Percentiles rank a stretch among this genome's conserved stretches.
Evolutionary conservation across 2,113 vertebrate genomes (phyloP).

Genomic region (Drymodes brunneopygia): DNA sequence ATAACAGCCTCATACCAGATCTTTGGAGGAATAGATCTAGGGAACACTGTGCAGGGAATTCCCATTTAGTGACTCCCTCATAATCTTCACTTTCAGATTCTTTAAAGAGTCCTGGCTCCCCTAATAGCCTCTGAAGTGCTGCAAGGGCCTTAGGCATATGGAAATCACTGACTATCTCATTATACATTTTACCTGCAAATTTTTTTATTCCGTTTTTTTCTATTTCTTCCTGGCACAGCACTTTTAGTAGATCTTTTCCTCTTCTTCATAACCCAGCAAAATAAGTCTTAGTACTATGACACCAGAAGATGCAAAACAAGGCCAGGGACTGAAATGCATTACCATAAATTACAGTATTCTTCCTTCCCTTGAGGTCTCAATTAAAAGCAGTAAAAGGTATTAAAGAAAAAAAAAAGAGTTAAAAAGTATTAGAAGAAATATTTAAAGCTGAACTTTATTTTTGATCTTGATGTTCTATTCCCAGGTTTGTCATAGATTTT

Average conservation of each 20-base stretch:
- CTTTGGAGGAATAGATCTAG: background rate
- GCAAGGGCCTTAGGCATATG: background rate
- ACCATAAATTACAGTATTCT: constrained; percentile 15
- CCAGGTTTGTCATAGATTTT: background rate
- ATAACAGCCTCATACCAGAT: background rate
- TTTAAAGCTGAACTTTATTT: background rate
- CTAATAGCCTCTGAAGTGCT: background rate
- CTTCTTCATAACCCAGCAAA: background rate
- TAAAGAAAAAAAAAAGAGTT: background rate
- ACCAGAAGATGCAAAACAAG: background rate
- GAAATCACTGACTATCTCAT: background rate
- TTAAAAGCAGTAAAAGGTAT: background rate
- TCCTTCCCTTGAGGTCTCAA: background rate
- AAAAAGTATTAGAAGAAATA: background rate
- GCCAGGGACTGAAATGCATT: background rate
- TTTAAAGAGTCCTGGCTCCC: background rate
- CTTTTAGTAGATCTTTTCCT: background rate
- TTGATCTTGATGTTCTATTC: background rate
- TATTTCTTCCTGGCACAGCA: background rate
- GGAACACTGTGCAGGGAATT: background rate
- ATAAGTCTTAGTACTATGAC: background rate
- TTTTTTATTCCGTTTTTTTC: background rate
- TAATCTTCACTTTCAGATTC: background rate
- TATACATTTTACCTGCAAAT: background rate
- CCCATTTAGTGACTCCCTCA: background rate